A percentile compares a stretch with the other conserved stretches of the same genome.
These are phyloP conservation scores for Spea multiplicata DNA, from an alignment of 2,113 vertebrate genomes.

Conservation along the genomic window DNA sequence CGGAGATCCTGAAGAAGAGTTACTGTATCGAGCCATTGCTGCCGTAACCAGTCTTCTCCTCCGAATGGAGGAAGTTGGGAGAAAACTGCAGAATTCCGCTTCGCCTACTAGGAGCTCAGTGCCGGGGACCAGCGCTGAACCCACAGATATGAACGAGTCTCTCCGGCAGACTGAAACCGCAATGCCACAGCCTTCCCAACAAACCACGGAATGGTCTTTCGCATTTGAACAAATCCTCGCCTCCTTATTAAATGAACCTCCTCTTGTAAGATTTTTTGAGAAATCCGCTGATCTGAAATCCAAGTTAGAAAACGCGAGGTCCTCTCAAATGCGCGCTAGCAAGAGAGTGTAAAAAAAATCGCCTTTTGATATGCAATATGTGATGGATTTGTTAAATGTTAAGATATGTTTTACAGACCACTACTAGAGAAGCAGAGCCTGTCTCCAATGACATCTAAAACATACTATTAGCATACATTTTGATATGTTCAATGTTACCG, in stretches of 20 bases:
- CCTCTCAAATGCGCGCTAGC: slow-evolving; percentile 77
- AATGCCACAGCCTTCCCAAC: slow-evolving; percentile 38
- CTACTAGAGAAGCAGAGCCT: background rate
- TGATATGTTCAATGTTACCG: no score
- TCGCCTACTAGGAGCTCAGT: slow-evolving; percentile 44
- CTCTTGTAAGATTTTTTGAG: slow-evolving; percentile 88
- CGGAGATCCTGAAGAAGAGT: slow-evolving; percentile 86
- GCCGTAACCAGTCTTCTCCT: slow-evolving; percentile 84
- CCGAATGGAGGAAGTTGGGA: slow-evolving; percentile 66
- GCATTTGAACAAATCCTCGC: slow-evolving; percentile 95
- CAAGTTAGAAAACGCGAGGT: slow-evolving; percentile 74
- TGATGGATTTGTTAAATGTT: no score
- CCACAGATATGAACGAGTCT: background rate
- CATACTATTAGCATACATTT: no score
- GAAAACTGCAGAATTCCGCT: slow-evolving; percentile 62
- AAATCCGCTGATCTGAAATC: slow-evolving; percentile 73
- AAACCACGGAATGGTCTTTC: slow-evolving; percentile 85
- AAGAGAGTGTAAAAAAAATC: slow-evolving; percentile 57
- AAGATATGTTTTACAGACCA: background rate
- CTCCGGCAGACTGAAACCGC: slow-evolving; percentile 5
- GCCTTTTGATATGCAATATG: no score
- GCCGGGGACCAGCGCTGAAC: background rate
- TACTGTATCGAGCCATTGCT: slow-evolving; percentile 82
- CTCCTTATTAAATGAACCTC: slow-evolving; percentile 89
- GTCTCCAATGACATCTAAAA: no score